Evolutionary conservation across 2,888 invertebrate genomes (phyloP).

Genomic region (Syrista parreyssii): DNA sequence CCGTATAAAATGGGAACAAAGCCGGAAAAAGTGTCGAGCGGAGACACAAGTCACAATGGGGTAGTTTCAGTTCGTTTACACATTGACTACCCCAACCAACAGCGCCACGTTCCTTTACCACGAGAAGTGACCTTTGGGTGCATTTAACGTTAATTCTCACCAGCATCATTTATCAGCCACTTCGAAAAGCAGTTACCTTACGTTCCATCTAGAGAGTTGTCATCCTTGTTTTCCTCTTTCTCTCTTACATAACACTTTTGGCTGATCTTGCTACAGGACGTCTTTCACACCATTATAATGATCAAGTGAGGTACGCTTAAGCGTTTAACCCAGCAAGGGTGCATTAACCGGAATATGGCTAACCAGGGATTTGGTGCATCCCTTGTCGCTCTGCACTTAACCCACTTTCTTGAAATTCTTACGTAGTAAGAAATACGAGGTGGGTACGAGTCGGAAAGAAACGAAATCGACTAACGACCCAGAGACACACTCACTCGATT

Average conservation of each 20-base stretch:
- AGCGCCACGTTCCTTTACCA: background rate
- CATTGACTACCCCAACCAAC: background rate
- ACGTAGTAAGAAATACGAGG: background rate
- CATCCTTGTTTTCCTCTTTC: background rate
- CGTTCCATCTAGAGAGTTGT: background rate
- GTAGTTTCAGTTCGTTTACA: background rate
- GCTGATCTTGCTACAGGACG: background rate
- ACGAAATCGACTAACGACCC: background rate
- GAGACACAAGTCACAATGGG: background rate
- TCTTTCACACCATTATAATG: background rate
- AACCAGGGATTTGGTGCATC: background rate
- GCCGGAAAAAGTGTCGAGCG: conserved; percentile 3
- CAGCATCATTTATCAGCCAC: background rate
- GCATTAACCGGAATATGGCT: background rate
- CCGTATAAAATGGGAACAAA: conserved; percentile 2
- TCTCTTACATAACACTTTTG: background rate
- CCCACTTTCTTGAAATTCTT: background rate
- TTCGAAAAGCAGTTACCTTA: background rate
- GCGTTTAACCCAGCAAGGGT: background rate
- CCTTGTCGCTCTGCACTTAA: background rate
- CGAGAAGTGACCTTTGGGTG: background rate
- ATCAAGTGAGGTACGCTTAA: background rate
- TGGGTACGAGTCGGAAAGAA: background rate
- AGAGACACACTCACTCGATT: background rate
- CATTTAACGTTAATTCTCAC: background rate